These are phyloP conservation scores for Tragelaphus imberbis DNA, from an alignment of 2,113 vertebrate genomes.

Conservation along the genomic window DNA sequence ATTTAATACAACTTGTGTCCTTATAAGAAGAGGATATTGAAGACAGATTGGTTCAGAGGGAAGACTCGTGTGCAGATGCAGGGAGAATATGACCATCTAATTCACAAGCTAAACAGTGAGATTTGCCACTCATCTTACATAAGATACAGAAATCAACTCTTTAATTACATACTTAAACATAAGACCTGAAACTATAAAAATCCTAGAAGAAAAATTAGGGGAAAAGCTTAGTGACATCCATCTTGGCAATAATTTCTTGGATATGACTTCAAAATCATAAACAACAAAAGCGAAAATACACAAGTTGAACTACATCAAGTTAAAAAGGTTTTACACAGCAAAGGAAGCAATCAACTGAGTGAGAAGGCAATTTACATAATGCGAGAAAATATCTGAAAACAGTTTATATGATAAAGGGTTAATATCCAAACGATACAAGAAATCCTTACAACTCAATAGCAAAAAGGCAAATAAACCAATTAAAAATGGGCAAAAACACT, in stretches of 20 bases:
- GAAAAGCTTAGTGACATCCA: neutral
- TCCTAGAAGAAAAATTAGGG: neutral
- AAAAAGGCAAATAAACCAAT: neutral
- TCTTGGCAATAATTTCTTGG: neutral
- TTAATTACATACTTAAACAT: neutral
- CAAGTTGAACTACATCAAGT: neutral
- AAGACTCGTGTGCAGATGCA: neutral
- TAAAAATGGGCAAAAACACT: neutral
- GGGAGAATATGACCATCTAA: neutral
- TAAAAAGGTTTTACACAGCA: neutral
- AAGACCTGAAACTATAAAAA: neutral
- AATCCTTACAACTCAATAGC: neutral
- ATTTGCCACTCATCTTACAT: neutral
- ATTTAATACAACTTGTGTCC: neutral
- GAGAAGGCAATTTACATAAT: neutral
- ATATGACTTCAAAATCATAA: neutral
- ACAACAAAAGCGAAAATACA: neutral
- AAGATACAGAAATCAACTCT: neutral
- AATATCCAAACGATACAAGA: neutral
- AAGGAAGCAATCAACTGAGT: neutral
- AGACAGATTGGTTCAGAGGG: neutral
- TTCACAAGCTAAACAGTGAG: neutral
- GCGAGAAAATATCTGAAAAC: neutral
- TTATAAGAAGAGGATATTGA: neutral
- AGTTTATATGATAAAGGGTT: neutral